A percentile compares a stretch with the other conserved stretches of the same genome.
These are phyloP conservation scores for Campaea margaritaria DNA, from an alignment of 2,888 invertebrate species.

Conservation along the genomic window DNA sequence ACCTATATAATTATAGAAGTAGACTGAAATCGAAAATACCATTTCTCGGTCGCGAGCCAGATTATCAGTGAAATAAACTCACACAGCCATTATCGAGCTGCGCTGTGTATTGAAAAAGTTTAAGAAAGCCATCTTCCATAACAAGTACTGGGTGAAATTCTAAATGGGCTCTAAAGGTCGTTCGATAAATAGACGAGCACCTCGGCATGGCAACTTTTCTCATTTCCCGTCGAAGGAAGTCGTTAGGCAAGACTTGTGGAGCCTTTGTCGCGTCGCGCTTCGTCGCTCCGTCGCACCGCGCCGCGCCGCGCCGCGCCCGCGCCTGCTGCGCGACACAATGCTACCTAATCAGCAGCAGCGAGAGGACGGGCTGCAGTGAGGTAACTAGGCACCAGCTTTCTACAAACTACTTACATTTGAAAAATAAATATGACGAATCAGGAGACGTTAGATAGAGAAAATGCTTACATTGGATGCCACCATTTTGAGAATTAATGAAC, in stretches of 20 bases:
- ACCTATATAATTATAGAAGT: too few species aligned
- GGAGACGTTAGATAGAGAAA: too few species aligned
- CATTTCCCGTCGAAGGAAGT: constrained; percentile 39
- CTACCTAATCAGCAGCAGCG: constrained; percentile 7
- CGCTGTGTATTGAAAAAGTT: constrained; percentile 29
- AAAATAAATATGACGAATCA: too few species aligned
- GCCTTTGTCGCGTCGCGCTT: constrained; percentile 23
- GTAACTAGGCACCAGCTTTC: background rate
- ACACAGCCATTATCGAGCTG: constrained; percentile 17
- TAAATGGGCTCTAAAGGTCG: constrained; percentile 18
- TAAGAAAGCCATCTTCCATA: constrained; percentile 1
- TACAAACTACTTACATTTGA: background rate
- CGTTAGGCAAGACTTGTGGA: constrained; percentile 35
- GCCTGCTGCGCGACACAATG: constrained; percentile 8
- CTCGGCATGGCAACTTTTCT: constrained; percentile 37
- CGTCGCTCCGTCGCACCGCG: background rate
- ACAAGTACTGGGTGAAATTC: constrained; percentile 7
- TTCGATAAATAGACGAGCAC: constrained; percentile 26
- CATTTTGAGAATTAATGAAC: too few species aligned
- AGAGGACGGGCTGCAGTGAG: background rate
- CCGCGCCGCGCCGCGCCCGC: too few species aligned
- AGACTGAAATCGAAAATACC: too few species aligned
- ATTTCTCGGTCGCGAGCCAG: too few species aligned
- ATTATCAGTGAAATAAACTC: constrained; percentile 16
- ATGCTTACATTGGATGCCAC: too few species aligned